A percentile compares a stretch with the other conserved stretches of the same genome.
Conservation (phyloP, 2,888 invertebrate genomes). For the Atethmia centrago region DNA sequence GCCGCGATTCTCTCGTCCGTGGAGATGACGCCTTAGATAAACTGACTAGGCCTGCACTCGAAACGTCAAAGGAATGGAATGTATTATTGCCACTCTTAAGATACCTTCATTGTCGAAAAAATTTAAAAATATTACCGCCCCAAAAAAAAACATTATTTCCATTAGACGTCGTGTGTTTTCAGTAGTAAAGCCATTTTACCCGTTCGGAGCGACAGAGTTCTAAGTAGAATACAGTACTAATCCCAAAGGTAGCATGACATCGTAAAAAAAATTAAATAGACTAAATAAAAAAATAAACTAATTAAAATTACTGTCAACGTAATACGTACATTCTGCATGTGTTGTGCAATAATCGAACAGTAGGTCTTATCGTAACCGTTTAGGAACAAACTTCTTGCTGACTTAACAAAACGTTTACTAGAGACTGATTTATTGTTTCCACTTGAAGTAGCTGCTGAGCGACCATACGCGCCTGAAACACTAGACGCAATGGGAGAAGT, state of each 20-base stretch:
- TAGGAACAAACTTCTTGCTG: conserved; percentile 84
- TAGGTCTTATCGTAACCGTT: conserved; percentile 80
- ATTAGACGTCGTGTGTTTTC: conserved; percentile 50
- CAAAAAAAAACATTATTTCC: conserved; percentile 45
- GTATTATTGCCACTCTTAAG: conserved; percentile 31
- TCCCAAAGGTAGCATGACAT: conserved; percentile 70
- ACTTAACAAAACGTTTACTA: conserved; percentile 78
- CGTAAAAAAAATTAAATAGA: conserved; percentile 69
- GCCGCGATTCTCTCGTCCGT: too few relatives aligned
- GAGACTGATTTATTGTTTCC: conserved; percentile 81
- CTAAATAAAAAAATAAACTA: conserved; percentile 64
- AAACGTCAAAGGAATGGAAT: conserved; percentile 44
- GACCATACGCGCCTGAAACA: conserved; percentile 27
- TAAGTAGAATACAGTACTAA: conserved; percentile 69
- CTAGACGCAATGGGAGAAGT: conserved; percentile 14
- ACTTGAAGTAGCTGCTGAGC: conserved; percentile 44
- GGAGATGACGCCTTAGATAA: too few relatives aligned
- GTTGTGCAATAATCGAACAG: conserved; percentile 88
- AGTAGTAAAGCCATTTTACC: conserved; percentile 54
- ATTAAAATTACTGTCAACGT: conserved; percentile 75
- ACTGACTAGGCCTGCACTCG: conserved; percentile 60
- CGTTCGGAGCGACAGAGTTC: conserved; percentile 75
- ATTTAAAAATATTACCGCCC: conserved; percentile 28
- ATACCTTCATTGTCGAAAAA: conserved; percentile 22
- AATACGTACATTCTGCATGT: conserved; percentile 88